These are phyloP conservation scores for Aphrophora alni DNA, from an alignment of 2,888 invertebrate genomes.

Conservation along the genomic window DNA sequence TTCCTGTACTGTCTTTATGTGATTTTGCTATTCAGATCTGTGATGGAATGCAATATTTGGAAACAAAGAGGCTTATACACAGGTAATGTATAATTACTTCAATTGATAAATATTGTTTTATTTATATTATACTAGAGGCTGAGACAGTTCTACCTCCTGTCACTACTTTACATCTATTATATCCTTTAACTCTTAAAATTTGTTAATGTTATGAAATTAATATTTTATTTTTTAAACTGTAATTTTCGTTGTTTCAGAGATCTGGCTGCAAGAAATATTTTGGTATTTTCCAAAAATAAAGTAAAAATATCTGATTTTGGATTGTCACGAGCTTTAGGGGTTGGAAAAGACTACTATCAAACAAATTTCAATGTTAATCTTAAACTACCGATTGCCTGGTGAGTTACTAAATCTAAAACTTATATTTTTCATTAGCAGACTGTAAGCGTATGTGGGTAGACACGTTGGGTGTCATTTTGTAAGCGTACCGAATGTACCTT, in stretches of 20 bases:
- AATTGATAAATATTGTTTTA: no score
- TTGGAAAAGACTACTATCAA: conserved; percentile 98
- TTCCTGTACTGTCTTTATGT: conserved; percentile 90
- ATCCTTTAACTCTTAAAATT: neutral
- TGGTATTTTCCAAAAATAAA: conserved; percentile 95
- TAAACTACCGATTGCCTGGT: conserved; percentile 98
- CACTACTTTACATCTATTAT: no score
- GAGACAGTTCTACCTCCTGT: no score
- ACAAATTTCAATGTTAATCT: conserved; percentile 97
- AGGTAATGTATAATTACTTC: conserved; percentile 61
- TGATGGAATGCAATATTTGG: conserved; percentile 97
- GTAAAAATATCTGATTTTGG: conserved; percentile 99
- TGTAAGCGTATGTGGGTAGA: no score
- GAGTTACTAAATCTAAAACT: no score
- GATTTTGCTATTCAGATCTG: conserved; percentile 96
- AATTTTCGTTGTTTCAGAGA: conserved; percentile 82
- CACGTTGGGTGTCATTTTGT: no score
- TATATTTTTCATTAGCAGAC: no score
- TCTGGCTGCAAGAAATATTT: conserved; percentile 95
- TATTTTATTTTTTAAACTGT: no score
- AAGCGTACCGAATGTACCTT: no score
- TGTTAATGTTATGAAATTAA: neutral
- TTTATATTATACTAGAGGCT: no score
- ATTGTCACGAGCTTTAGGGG: conserved; percentile 91
- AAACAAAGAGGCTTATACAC: conserved; percentile 95